Evolutionary conservation across 2,113 vertebrate species (phyloP).

Genomic region (Uropsilus gracilis): DNA sequence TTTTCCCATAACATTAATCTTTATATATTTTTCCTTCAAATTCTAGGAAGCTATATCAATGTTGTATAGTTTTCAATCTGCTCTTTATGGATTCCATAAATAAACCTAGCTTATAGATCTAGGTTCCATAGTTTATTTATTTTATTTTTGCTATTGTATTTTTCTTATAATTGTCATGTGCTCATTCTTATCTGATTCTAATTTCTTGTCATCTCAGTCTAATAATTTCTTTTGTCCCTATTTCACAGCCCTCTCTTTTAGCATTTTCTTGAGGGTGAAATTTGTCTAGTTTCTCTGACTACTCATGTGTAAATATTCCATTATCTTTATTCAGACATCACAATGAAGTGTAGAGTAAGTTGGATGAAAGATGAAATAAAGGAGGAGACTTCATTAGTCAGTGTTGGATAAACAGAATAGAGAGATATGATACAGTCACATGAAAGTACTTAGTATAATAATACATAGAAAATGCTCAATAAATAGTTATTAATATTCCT

Average conservation of each 20-base stretch:
- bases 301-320: not conserved
- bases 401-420: not conserved
- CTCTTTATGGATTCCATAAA: not conserved
- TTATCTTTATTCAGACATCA: not conserved
- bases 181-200: not conserved
- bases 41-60: not conserved
- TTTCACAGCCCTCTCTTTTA: not conserved
- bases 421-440: not conserved
- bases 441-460: not conserved
- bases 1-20: not conserved
- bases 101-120: no score
- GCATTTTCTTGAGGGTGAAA: not conserved
- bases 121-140: no score
- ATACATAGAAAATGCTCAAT: not conserved
- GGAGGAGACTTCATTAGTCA: not conserved
- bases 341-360: not conserved
- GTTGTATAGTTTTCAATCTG: not conserved
- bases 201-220: not conserved
- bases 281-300: constrained; percentile 8
- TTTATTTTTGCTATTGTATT: not conserved
- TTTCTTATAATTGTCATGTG: not conserved
- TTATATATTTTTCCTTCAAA: not conserved
- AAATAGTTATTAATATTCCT: not conserved
- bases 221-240: not conserved
- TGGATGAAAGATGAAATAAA: not conserved